phyloP scores from a whole-genome alignment of 2,113 vertebrate species.

The Diadophis punctatus region DNA sequence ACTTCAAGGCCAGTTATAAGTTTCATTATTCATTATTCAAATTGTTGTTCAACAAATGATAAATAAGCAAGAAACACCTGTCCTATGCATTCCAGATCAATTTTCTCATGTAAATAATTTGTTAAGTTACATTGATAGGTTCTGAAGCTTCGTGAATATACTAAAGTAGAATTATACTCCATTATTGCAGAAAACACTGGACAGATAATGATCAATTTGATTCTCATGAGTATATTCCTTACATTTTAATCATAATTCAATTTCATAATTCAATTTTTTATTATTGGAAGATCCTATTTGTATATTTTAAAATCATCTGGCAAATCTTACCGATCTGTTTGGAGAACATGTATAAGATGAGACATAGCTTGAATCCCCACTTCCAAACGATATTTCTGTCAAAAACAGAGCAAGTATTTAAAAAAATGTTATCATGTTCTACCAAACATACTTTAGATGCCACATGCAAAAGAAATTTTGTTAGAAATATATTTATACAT shows the following conservation, averaged over 20 bases:
- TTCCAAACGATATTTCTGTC: slow-evolving; percentile 92
- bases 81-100: background rate
- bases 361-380: slow-evolving; percentile 94
- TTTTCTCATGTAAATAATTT: background rate
- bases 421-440: accelerated
- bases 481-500: accelerated
- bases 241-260: background rate
- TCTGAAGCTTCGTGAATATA: background rate
- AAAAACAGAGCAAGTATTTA: background rate
- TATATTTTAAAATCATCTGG: accelerated
- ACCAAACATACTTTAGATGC: background rate
- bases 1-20: background rate
- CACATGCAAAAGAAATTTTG: background rate
- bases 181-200: background rate
- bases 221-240: background rate
- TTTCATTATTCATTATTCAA: background rate
- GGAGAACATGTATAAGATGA: slow-evolving; percentile 87
- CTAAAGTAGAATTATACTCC: background rate
- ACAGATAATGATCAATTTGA: background rate
- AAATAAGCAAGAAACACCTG: background rate
- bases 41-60: background rate
- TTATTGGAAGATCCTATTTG: accelerated
- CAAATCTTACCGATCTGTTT: slow-evolving; percentile 86
- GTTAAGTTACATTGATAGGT: background rate
- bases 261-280: background rate